These are phyloP conservation scores for Fistularia commersonii DNA, from an alignment of 2,797 vertebrate species.

Conservation along the genomic window DNA sequence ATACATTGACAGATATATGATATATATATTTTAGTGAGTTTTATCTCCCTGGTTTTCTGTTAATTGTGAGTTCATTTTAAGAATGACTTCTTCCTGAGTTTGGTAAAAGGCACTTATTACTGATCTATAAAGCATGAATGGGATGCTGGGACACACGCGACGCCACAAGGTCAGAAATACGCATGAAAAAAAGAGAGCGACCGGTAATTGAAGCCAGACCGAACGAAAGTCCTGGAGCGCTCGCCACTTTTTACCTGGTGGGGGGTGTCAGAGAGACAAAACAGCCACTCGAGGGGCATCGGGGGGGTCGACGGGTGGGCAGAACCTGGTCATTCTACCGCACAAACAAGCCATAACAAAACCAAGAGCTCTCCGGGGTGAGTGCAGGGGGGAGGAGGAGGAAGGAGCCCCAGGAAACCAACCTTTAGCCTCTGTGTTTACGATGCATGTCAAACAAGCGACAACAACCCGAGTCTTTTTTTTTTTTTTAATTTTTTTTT, in stretches of 20 bases:
- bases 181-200: too few relatives aligned
- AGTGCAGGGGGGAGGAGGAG: conserved; percentile 23
- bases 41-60: too few relatives aligned
- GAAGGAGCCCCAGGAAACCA: conserved; percentile 50
- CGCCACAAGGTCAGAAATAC: too few relatives aligned
- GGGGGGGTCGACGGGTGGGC: conserved; percentile 22
- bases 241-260: conserved; percentile 28
- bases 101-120: too few relatives aligned
- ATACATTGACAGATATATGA: too few relatives aligned
- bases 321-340: conserved; percentile 59
- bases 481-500: too few relatives aligned
- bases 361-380: conserved; percentile 37
- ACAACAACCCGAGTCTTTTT: conserved; percentile 27
- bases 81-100: too few relatives aligned
- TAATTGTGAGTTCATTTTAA: too few relatives aligned
- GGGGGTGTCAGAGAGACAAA: conserved; percentile 45
- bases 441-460: conserved; percentile 81
- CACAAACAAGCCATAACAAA: conserved; percentile 77
- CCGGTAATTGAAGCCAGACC: too few relatives aligned
- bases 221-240: conserved; percentile 56
- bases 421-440: conserved; percentile 78
- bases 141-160: too few relatives aligned
- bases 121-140: too few relatives aligned
- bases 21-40: too few relatives aligned
- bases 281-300: conserved; percentile 29